phyloP scores from a whole-genome alignment of 2,113 vertebrate species.

The Conger conger region DNA sequence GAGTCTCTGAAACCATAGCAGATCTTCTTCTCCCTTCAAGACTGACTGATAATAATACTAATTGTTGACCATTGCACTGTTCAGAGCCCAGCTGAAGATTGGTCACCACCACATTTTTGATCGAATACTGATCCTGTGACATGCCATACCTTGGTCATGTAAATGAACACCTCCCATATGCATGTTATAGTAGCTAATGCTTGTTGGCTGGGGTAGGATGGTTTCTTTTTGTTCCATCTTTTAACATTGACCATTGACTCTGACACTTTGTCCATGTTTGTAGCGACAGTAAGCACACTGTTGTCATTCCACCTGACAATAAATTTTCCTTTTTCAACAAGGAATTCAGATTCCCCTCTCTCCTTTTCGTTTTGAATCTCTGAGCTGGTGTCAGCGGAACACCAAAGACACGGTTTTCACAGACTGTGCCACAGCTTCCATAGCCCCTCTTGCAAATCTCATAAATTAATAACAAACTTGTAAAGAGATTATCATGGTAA shows the following conservation, averaged over 20 bases:
- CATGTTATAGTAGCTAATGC: not conserved
- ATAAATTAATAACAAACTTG: not conserved
- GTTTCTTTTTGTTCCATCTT: constrained; percentile 14
- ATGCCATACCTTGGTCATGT: not conserved
- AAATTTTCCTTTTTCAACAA: constrained; percentile 5
- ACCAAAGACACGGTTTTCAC: not conserved
- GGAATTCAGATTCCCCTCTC: constrained; percentile 5
- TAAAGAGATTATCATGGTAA: not conserved
- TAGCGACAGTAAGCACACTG: not conserved
- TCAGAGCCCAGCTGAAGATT: not conserved
- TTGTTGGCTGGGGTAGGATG: not conserved
- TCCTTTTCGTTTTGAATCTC: not conserved
- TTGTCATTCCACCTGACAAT: constrained; percentile 5
- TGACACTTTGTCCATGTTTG: constrained; percentile 6
- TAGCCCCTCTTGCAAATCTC: not conserved
- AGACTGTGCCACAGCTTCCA: not conserved
- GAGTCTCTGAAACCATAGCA: not conserved
- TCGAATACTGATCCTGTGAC: not conserved
- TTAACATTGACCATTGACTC: not conserved
- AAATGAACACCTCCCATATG: not conserved
- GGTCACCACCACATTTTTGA: constrained; percentile 12
- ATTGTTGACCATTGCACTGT: not conserved
- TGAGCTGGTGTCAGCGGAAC: not conserved
- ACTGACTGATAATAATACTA: not conserved
- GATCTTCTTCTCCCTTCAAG: not conserved